These are phyloP conservation scores for Pteropus rufus DNA, from an alignment of 2,797 vertebrate species.

Conservation along the genomic window DNA sequence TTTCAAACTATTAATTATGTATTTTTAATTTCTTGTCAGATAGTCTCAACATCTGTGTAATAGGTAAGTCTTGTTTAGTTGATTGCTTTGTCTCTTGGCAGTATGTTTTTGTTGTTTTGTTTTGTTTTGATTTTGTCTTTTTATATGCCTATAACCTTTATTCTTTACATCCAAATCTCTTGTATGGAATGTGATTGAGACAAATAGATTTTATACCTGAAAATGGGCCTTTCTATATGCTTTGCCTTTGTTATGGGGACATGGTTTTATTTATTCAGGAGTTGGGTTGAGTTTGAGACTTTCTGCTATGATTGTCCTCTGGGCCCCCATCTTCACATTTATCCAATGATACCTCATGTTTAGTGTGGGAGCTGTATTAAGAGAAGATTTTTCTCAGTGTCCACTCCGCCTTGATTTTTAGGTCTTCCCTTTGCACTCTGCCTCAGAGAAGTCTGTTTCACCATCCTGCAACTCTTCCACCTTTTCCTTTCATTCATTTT, in stretches of 20 bases:
- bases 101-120: not conserved
- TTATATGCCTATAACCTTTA: not conserved
- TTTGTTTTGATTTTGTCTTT: not conserved
- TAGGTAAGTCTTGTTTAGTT: not conserved
- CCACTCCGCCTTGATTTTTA: not conserved
- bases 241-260: not conserved
- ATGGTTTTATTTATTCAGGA: not conserved
- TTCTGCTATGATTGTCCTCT: not conserved
- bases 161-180: not conserved
- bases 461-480: rapidly evolving
- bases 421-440: not conserved
- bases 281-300: not conserved
- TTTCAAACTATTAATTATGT: not conserved
- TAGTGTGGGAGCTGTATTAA: not conserved
- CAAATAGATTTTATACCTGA: not conserved
- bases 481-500: not conserved
- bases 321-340: not conserved
- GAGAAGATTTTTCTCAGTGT: not conserved
- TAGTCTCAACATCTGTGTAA: not conserved
- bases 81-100: not conserved
- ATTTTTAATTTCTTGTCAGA: not conserved
- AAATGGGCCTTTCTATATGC: not conserved
- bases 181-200: not conserved
- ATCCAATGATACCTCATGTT: not conserved
- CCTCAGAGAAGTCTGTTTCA: not conserved